phyloP scores from a whole-genome alignment of 2,888 invertebrate genomes.

The Athalia rosae region DNA sequence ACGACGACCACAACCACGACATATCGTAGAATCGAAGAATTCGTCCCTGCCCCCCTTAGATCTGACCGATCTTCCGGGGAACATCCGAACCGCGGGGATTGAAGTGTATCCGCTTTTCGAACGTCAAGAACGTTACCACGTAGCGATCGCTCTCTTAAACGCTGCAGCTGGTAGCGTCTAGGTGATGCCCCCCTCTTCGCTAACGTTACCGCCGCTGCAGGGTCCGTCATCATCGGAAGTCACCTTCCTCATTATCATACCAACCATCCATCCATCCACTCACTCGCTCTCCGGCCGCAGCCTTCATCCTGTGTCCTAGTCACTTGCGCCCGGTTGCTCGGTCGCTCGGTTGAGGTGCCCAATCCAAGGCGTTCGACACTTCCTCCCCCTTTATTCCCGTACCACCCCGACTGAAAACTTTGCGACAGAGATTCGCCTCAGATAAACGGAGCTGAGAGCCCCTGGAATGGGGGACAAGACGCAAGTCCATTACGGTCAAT shows the following conservation, averaged over 20 bases:
- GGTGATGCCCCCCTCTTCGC: no score
- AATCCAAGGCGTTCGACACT: slow-evolving; percentile 62
- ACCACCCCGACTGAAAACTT: slow-evolving; percentile 54
- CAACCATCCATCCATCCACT: slow-evolving; percentile 63
- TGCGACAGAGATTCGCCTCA: slow-evolving; percentile 41
- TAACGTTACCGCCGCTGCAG: background rate
- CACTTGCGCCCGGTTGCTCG: slow-evolving; percentile 65
- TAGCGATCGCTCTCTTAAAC: no score
- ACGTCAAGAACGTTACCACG: no score
- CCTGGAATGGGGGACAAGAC: slow-evolving; percentile 72
- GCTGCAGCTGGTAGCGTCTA: no score
- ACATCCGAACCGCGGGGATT: no score
- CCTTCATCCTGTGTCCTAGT: slow-evolving; percentile 73
- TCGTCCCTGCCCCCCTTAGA: no score
- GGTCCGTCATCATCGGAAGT: slow-evolving; percentile 71
- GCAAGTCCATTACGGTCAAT: slow-evolving; percentile 74
- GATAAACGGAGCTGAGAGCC: slow-evolving; percentile 63
- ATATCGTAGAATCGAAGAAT: no score
- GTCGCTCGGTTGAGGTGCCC: slow-evolving; percentile 65
- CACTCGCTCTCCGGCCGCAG: slow-evolving; percentile 55
- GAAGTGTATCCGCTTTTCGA: no score
- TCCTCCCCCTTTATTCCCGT: slow-evolving; percentile 51
- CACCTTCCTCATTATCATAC: slow-evolving; percentile 74
- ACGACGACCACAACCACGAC: no score
- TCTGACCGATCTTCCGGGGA: no score